Evolutionary conservation across 2,888 invertebrate genomes (phyloP).

Genomic region (Noctua comes): DNA sequence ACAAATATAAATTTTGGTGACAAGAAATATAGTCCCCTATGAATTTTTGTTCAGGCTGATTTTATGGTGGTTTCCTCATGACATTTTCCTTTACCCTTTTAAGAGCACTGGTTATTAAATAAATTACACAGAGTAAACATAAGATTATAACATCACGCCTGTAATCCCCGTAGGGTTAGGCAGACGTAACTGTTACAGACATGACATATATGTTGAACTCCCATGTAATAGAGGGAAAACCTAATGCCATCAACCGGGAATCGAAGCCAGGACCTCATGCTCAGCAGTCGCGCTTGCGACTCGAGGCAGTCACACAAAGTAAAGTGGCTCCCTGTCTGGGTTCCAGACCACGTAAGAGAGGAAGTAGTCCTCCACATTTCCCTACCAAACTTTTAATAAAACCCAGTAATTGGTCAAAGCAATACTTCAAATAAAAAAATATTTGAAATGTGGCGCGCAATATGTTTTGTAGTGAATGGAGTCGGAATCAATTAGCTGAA

Average conservation of each 20-base stretch:
- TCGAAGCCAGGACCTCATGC: no score
- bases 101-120: neutral
- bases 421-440: constrained; percentile 45
- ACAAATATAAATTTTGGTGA: no score
- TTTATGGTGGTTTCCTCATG: neutral
- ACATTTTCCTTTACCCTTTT: neutral
- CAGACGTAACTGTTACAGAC: no score
- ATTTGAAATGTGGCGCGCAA: constrained; percentile 44
- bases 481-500: constrained; percentile 78
- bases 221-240: no score
- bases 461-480: constrained; percentile 66
- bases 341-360: neutral
- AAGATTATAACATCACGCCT: no score
- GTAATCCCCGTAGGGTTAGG: no score
- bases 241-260: no score
- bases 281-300: no score
- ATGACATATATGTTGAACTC: no score
- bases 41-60: no score
- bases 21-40: no score
- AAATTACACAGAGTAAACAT: neutral
- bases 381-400: constrained; percentile 3
- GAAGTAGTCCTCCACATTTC: neutral
- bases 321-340: neutral
- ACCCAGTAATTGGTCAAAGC: constrained; percentile 20
- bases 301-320: neutral